Percentiles rank a stretch among this genome's conserved stretches.
phyloP scores from a whole-genome alignment of 1,140 invertebrate species.

The Glomeris maerens region DNA sequence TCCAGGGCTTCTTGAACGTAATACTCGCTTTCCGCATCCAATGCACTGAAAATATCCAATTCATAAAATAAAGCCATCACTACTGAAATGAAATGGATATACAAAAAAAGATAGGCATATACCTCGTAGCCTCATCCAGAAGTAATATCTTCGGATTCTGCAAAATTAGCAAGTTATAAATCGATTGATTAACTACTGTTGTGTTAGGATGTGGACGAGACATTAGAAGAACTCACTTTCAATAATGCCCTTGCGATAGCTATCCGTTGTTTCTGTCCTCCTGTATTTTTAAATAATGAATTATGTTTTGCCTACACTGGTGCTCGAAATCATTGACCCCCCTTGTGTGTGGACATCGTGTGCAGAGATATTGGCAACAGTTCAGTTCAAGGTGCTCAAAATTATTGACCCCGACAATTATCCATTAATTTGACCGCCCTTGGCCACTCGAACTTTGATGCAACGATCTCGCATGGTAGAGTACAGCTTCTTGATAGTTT shows the following conservation, averaged over 20 bases:
- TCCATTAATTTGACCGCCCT: too few relatives aligned
- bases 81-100: not conserved
- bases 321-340: too few relatives aligned
- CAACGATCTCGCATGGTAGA: too few relatives aligned
- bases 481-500: too few relatives aligned
- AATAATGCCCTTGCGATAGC: constrained; percentile 34
- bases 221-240: constrained; percentile 18
- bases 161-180: constrained; percentile 20
- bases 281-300: constrained; percentile 17
- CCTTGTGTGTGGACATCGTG: too few relatives aligned
- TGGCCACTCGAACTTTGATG: too few relatives aligned
- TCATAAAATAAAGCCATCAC: not conserved
- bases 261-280: constrained; percentile 34
- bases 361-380: too few relatives aligned
- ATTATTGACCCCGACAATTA: too few relatives aligned
- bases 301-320: too few relatives aligned
- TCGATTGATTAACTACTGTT: constrained; percentile 1
- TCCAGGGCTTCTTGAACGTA: constrained; percentile 40
- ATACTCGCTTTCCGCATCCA: constrained; percentile 32
- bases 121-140: constrained; percentile 69
- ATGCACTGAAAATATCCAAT: constrained; percentile 18
- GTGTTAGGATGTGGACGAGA: not conserved
- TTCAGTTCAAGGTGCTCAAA: too few relatives aligned
- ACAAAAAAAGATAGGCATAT: constrained; percentile 8
- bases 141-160: constrained; percentile 70